Percentiles rank a stretch among this genome's conserved stretches.
phyloP scores from a whole-genome alignment of 30 jellyfish, hydroid and myxozoan genomes.

The Kudoa iwatai region DNA sequence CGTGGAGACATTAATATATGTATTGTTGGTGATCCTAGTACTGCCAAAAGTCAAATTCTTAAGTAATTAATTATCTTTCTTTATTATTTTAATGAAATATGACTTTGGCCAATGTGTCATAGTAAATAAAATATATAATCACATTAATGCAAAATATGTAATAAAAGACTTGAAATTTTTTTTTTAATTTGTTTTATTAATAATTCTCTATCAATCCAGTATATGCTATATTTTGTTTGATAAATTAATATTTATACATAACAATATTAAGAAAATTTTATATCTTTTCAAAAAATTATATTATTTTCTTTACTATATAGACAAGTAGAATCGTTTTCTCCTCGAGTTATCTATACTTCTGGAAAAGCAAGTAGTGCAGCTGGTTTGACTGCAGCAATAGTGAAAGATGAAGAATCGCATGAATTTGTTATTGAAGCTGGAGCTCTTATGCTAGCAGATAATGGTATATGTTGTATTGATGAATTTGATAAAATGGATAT shows the following conservation, averaged over 20 bases:
- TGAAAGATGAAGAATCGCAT: constrained; percentile 78
- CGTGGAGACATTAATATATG: constrained; percentile 93
- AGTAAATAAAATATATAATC: no score
- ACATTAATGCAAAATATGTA: no score
- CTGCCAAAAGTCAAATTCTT: constrained; percentile 78
- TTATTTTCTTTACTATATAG: constrained; percentile 6
- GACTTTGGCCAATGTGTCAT: background rate
- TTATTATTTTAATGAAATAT: background rate
- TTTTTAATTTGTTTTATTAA: no score
- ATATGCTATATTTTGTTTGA: no score
- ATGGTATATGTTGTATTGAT: constrained; percentile 94
- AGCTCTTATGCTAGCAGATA: constrained; percentile 96
- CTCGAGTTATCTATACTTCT: constrained; percentile 96
- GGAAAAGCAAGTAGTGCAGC: constrained; percentile 99
- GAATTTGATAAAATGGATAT: constrained; percentile 95
- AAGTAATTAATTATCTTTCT: constrained; percentile 12
- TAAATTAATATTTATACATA: no score
- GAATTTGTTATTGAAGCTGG: constrained; percentile 98
- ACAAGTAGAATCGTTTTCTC: constrained; percentile 80
- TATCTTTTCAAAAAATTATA: no score
- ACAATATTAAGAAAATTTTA: no score
- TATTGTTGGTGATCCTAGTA: constrained; percentile 96
- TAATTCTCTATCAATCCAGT: no score
- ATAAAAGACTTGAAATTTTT: no score
- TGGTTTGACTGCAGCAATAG: constrained; percentile 96